Percentiles rank a stretch among this genome's conserved stretches.
phyloP scores from a whole-genome alignment of 2,797 vertebrate genomes.

The Spatula clypeata region DNA sequence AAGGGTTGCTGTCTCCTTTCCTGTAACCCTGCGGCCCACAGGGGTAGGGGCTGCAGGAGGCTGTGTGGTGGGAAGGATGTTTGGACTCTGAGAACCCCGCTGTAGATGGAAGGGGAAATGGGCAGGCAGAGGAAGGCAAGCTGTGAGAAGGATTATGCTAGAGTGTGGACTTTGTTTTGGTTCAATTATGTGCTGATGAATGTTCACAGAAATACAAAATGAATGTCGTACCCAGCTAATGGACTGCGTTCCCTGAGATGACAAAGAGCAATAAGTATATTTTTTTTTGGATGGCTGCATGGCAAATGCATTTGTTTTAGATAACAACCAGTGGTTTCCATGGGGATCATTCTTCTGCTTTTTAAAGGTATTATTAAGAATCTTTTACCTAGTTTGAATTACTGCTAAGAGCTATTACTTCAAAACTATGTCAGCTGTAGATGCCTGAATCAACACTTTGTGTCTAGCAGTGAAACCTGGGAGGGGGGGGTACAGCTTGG shows the following conservation, averaged over 20 bases:
- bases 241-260: not conserved
- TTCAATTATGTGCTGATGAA: not conserved
- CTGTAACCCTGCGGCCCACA: fast-evolving
- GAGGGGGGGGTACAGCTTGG: not conserved
- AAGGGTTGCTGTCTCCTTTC: not conserved
- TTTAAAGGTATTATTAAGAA: slow-evolving; percentile 28
- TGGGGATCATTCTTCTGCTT: not conserved
- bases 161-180: not conserved
- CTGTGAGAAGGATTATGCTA: not conserved
- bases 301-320: slow-evolving; percentile 28
- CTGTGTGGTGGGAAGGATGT: not conserved
- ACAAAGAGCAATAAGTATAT: not conserved
- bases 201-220: not conserved
- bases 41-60: not conserved
- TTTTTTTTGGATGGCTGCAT: not conserved
- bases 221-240: not conserved
- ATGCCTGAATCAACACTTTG: not conserved
- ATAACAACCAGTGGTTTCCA: slow-evolving; percentile 42
- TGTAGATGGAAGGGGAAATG: not conserved
- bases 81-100: not conserved
- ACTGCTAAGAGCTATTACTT: slow-evolving; percentile 23
- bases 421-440: not conserved
- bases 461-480: not conserved
- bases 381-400: slow-evolving; percentile 20
- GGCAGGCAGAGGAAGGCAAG: not conserved